These are phyloP conservation scores for Dromiciops gliroides DNA, from an alignment of 2,113 vertebrate species.

Conservation along the genomic window DNA sequence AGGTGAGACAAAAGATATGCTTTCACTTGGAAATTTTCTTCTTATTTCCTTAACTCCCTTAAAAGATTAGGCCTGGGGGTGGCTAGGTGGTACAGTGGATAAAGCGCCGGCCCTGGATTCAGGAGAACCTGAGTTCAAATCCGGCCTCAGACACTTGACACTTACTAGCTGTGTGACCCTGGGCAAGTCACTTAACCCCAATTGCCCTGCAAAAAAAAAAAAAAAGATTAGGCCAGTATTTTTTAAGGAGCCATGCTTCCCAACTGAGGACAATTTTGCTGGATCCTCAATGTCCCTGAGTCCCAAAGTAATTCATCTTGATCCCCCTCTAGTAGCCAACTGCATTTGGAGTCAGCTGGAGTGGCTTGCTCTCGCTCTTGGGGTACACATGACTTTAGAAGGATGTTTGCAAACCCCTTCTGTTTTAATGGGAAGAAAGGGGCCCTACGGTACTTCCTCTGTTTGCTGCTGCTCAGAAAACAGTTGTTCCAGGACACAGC, in stretches of 20 bases:
- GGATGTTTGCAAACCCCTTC: conserved; percentile 24
- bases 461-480: conserved; percentile 15
- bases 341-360: neutral
- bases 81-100: too few species aligned
- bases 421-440: conserved; percentile 36
- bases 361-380: neutral
- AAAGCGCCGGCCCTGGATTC: too few species aligned
- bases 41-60: neutral
- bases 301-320: neutral
- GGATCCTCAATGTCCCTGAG: neutral
- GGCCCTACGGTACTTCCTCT: conserved; percentile 31
- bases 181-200: too few species aligned
- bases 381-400: conserved; percentile 17
- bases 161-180: too few species aligned
- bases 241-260: neutral
- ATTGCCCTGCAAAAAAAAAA: too few species aligned
- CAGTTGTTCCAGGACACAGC: neutral
- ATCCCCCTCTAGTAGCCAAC: neutral
- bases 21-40: neutral
- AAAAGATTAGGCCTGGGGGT: neutral
- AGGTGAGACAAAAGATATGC: neutral
- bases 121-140: too few species aligned
- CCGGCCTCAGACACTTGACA: too few species aligned
- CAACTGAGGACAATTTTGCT: neutral
- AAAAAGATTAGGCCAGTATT: neutral